Evolutionary conservation across 2,888 invertebrate genomes (phyloP), one percentile per base, ranked within the genome.

Genomic region (Bombyx huttoni): DNA sequence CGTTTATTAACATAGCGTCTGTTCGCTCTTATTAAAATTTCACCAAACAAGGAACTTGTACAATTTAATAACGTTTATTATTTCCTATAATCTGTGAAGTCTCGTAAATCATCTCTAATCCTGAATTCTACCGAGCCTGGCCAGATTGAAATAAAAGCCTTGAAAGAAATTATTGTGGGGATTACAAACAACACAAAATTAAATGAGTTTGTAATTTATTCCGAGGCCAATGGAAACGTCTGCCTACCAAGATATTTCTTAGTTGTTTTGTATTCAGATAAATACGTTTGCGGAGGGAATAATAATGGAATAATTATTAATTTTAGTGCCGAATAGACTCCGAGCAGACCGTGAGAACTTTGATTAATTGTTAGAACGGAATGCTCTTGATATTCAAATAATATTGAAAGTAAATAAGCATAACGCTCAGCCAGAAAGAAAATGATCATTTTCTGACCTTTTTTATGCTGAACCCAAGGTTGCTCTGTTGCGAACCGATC

Each of bases 141-240:
- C 57, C 60, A 68, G 72, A 74, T 75, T 68, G 67, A 68, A 69
- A 68, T 67, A 65, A 61, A 67, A 64, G 63, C 69, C 70, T 70
- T 68, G 65, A 74, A 75, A 73, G 69, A 74, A 73, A 73, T 76
- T 70, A 73, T 72, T 74, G 67, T 63, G 62, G 61, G 67, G 66
- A 71, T 75, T 71, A 73, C 70, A 74, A 75, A 75, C 68, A 75
- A 73, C 70, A 67, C 63, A 63, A 70, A 70, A 76, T 73, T 71
- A 73, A 73, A 68, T 67, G 72, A 77, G 68, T 73, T 75, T 67
- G 67, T 70, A 73, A 76, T 74, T 76, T 74, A 75, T 76, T 70
- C 69, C 56, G 61, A 63, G 62, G 64, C 63, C 65, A 67, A 64
- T 67, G 58, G 61, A 66, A 73, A 68, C 67, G 69, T 65, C 67